Evolutionary conservation across 2,888 invertebrate species (phyloP), one percentile per base, ranked within the genome.

Genomic region (Tiphia femorata): DNA sequence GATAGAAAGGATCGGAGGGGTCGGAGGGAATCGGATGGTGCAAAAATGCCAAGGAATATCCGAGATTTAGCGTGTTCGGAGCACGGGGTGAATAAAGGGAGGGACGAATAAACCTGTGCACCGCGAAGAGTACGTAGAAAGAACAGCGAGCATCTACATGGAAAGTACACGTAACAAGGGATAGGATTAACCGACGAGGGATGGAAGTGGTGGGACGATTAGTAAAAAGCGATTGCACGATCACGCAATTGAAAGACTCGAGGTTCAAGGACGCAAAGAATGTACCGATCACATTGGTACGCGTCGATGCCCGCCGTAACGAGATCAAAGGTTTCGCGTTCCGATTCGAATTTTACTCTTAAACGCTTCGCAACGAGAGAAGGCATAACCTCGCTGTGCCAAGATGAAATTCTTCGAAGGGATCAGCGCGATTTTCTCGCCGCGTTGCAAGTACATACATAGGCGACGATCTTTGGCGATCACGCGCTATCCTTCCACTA

Each of bases 31-130:
- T 20, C 21, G 20, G 23, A 29, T 19, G 27, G 49, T 21, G n/a
- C 14, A 35, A n/a, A 30, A 37, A 42, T 21, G 46, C 23, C 59
- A 49, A 42, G 58, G 60, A 63, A 59, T 53, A 50, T 55, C 73
- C 77, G 75, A 78, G 63, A 59, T 78, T 80, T 80, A 78, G 72
- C 80, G 80, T 80, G 80, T 65, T 72, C 77, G 79, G 76, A 51
- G 63, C 67, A 68, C 69, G 65, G 56, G 46, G 43, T 54, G 48
- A 58, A 58, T 54, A 54, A 46, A 62, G 52, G 51, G 40, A 29
- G 23, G 44, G 41, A 58, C 23, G 48, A 43, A 17, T 10, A 23
- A 23, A 21, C 20, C 6, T 19, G 21, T 40, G 10, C 3, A 3
- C 16, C 1, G 6, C 19, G 21, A n/a, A 10, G 23, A 16, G 35